phyloP scores from a whole-genome alignment of 2,113 vertebrate genomes.

The Gambusia affinis region DNA sequence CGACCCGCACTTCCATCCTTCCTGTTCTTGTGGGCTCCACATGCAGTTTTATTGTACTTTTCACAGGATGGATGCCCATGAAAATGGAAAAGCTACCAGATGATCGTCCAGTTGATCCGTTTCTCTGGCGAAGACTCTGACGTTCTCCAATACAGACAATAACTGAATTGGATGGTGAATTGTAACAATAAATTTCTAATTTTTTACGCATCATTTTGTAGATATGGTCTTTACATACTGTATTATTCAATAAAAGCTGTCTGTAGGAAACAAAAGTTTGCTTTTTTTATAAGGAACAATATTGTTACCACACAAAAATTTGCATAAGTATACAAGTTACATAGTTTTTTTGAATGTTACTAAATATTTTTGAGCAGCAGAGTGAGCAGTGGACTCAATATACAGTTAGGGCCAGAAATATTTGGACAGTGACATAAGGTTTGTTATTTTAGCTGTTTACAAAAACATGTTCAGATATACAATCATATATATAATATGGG shows the following conservation, averaged over 20 bases:
- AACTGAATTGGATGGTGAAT: conserved; percentile 30
- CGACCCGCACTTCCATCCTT: neutral
- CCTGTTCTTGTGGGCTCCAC: neutral
- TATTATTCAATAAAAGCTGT: conserved; percentile 71
- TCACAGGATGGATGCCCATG: conserved; percentile 90
- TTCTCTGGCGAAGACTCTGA: conserved; percentile 21
- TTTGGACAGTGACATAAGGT: too few species aligned
- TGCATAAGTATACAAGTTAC: too few species aligned
- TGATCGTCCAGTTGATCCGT: conserved; percentile 73
- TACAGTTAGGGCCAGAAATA: too few species aligned
- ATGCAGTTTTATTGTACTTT: neutral
- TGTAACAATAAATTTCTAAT: conserved; percentile 54
- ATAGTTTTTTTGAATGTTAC: neutral
- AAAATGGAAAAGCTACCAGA: conserved; percentile 94
- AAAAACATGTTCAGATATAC: too few species aligned
- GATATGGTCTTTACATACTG: conserved; percentile 64
- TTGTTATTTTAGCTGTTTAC: too few species aligned
- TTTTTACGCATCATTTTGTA: conserved; percentile 75
- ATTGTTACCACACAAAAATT: too few species aligned
- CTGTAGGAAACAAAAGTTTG: conserved; percentile 32
- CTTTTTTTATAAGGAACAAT: neutral
- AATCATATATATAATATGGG: too few species aligned
- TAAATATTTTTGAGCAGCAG: neutral
- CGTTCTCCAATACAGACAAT: conserved; percentile 11
- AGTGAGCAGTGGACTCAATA: neutral